Evolutionary conservation across 2,797 vertebrate genomes (phyloP), one percentile per base, ranked within the genome.

Genomic region (Tragelaphus oryx): DNA sequence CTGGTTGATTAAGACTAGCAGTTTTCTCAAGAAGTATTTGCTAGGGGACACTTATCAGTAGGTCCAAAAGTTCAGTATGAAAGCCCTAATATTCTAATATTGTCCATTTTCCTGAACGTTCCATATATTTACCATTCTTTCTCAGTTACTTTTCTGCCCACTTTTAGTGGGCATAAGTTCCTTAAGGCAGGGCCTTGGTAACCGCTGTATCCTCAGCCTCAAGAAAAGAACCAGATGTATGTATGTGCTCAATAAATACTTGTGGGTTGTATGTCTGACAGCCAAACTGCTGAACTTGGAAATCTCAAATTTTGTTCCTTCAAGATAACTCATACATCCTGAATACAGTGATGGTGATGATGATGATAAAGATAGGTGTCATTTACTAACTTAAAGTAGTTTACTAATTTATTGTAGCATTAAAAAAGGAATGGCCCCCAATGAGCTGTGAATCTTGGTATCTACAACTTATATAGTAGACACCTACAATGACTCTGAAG

Each of bases 241-340:
- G 55, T 9, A 87, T 13, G n/a, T 54, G 28, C 50, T 93, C 74
- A 75, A 41, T 50, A 93, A 87, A 83, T 37, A 10, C 13, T 33
- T 71, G 4, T 26, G 8, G 52, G 8, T n/a, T 92, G 13, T 84
- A 9, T 74, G 3, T 55, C 54, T 97, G 76, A 71, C 50, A 79
- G 54, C 33, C 62, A 55, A 78, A 5, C 28, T 87, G 68, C 62
- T 94, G 41, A 96, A 13, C 37, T 62, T 89, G 65, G 50, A 87
- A 76, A 94, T 88, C 41, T 62, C 46, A 85, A 87, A 65, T 82
- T 91, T 88, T 93, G 46, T 57, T 95, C 11, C 50, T 90, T 91
- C 78, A 82, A 81, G 24, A 90, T 54, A 68, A 80, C 37, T 89
- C 20, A 85, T 50, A 78, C 50, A 48, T 59, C 26, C 12, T 90